phyloP scores from a whole-genome alignment of 2,113 vertebrate genomes.

The Fregata magnificens region DNA sequence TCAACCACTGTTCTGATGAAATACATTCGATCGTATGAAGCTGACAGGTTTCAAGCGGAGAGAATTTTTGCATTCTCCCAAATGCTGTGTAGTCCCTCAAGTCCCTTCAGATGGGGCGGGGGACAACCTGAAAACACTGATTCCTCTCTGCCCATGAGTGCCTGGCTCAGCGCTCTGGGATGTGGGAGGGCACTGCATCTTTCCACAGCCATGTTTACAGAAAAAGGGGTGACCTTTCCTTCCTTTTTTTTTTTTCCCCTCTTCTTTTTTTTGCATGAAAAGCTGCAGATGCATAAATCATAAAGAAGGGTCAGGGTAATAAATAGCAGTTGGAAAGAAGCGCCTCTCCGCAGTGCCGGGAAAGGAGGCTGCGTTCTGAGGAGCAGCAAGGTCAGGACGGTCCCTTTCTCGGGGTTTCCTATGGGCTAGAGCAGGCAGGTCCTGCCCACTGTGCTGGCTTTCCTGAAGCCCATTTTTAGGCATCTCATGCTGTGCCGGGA shows the following conservation, averaged over 20 bases:
- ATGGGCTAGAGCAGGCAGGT: neutral
- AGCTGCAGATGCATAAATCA: neutral
- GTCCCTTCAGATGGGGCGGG: neutral
- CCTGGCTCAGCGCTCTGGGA: neutral
- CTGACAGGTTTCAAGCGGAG: neutral
- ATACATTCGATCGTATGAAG: neutral
- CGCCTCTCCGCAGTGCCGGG: neutral
- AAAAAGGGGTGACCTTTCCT: neutral
- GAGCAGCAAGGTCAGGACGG: neutral
- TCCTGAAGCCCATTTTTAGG: neutral
- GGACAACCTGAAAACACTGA: neutral
- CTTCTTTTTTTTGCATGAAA: neutral
- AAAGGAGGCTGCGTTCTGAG: neutral
- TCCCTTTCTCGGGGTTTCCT: neutral
- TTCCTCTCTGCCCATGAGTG: neutral
- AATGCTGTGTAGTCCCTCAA: neutral
- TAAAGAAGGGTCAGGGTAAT: neutral
- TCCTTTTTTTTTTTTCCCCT: rapidly evolving
- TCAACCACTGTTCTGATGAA: neutral
- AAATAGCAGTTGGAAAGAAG: neutral
- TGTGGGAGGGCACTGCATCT: neutral
- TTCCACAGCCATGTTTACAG: neutral
- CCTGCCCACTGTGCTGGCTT: neutral
- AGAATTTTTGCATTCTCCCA: neutral
- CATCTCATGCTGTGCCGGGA: neutral